These are phyloP conservation scores for Pandion haliaetus DNA, from an alignment of 2,113 vertebrate species.

Conservation along the genomic window DNA sequence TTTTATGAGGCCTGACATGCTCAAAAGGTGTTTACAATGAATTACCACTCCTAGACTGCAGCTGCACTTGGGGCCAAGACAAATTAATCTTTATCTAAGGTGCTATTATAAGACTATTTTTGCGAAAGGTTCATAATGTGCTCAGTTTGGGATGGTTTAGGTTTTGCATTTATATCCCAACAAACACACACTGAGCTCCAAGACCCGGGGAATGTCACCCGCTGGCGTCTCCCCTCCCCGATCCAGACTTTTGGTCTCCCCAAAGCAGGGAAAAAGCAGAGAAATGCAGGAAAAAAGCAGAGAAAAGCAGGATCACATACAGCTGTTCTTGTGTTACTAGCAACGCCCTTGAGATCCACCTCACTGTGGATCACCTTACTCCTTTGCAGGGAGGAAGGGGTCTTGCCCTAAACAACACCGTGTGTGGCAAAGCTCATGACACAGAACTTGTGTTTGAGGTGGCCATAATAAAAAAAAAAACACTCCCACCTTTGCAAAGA, in stretches of 20 bases:
- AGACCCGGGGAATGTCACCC: background rate
- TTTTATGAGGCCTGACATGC: background rate
- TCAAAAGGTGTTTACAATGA: background rate
- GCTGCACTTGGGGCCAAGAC: background rate
- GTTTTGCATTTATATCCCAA: background rate
- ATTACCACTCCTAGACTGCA: background rate
- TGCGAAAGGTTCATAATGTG: background rate
- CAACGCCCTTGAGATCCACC: background rate
- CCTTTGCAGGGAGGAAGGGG: background rate
- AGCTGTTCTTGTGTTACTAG: background rate
- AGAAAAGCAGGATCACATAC: background rate
- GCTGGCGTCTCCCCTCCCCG: rapidly evolving
- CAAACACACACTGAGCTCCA: background rate
- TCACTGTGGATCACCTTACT: background rate
- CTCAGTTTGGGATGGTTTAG: background rate
- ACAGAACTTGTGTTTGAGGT: background rate
- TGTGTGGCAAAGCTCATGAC: background rate
- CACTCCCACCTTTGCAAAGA: background rate
- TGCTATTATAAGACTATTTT: background rate
- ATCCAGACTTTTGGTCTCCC: background rate
- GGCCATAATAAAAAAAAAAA: background rate
- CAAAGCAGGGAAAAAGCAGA: background rate
- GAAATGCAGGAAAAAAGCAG: background rate
- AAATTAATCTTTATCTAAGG: background rate
- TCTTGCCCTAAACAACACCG: background rate